Base-by-base conservation (phyloP, 2,797 vertebrate genomes). In the Picus viridis region DNA sequence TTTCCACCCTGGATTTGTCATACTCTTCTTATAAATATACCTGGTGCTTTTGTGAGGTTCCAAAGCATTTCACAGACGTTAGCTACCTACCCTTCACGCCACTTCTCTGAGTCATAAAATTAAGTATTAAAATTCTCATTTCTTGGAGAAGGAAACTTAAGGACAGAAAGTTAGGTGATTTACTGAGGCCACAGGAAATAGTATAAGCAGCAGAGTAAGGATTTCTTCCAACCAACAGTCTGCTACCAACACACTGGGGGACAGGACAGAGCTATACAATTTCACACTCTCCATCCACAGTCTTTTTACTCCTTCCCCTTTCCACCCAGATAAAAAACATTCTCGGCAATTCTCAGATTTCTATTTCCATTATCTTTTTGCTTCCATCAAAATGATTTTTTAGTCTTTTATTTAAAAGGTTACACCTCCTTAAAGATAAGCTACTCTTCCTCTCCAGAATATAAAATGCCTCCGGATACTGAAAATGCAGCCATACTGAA, bases 141-240 rank as follows among this genome's bases (percentile, higher is more conserved):
- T 92, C 77, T 80, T 94, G 78, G 65, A 93, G 71, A 86, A 92
- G 57, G 83, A 94, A 96, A 88, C 76, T 83, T 73, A 70, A 43
- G 79, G 63, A 92, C 79, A 94, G 39, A 94, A 96, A 75, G 87
- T 96, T 94, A 94, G 94, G 71, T 82, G 78, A 90, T 80, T 91
- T 91, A 63, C 57, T 80, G 83, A 96, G 90, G 91, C 93, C 90
- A 90, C 75, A 79, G 88, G 86, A 94, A 94, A 83, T 51, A 34
- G n/a, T 4, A 57, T 29, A 83, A 93, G 39, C 34, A 85, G 75
- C 29, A 36, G 59, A 80, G 32, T 79, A 73, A 87, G 45, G 87
- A 90, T 27, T 51, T 68, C 57, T 80, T 70, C 57, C 72, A 90
- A 59, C 6, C 18, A 24, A 69, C 64, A 90, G 51, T 6, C 12